Conservation (phyloP, 1,140 invertebrate species). For the Idris sp. region DNA sequence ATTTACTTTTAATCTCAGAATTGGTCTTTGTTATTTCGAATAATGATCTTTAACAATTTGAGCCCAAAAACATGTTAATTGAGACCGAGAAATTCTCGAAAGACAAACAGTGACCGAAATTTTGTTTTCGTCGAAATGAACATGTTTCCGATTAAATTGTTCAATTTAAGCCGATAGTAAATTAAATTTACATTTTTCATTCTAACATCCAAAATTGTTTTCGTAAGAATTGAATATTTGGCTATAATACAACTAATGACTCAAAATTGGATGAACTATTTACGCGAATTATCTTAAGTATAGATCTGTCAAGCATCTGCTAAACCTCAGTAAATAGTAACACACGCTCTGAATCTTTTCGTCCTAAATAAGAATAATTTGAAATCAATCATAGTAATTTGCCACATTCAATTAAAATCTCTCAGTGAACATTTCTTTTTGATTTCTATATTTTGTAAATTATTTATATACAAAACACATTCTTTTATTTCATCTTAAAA, state of each 20-base stretch:
- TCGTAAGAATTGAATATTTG: constrained; percentile 54
- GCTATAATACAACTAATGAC: constrained; percentile 35
- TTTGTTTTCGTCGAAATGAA: constrained; percentile 28
- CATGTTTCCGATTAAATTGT: constrained; percentile 14
- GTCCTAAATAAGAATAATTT: not conserved
- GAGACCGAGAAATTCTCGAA: not conserved
- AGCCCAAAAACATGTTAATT: constrained; percentile 30
- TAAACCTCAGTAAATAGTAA: constrained; percentile 30
- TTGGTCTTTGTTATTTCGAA: too few relatives aligned
- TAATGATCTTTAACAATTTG: constrained; percentile 69
- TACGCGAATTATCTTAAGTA: constrained; percentile 55
- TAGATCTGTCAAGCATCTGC: constrained; percentile 56
- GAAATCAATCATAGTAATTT: constrained; percentile 24
- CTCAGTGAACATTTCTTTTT: too few relatives aligned
- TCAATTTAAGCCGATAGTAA: constrained; percentile 11
- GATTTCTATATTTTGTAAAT: too few relatives aligned
- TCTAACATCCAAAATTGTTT: constrained; percentile 41
- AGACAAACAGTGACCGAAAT: constrained; percentile 25
- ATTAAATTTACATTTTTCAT: constrained; percentile 37
- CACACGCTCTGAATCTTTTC: not conserved
- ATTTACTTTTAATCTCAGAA: too few relatives aligned
- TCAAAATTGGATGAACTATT: constrained; percentile 35
- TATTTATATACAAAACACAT: too few relatives aligned
- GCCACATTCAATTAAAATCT: constrained; percentile 4
- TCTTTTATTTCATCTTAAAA: too few relatives aligned